A percentile compares a stretch with the other conserved stretches of the same genome.
Conservation (phyloP, 1,140 invertebrate genomes). For the Pogonomyrmex barbatus region DNA sequence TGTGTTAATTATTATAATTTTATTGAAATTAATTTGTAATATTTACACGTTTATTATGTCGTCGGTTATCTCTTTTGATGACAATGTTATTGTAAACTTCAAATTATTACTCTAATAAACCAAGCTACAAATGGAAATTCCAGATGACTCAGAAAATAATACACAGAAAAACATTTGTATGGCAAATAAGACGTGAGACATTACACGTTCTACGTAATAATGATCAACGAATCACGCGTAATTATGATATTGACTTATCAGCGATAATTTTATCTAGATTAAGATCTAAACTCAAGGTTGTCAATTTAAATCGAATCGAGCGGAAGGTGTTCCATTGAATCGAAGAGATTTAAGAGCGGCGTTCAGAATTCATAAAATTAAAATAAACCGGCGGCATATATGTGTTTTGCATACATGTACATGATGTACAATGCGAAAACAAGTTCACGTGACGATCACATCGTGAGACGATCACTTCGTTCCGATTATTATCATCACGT, state of each 20-base stretch:
- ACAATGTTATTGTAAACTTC: neutral
- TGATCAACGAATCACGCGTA: neutral
- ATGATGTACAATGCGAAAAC: neutral
- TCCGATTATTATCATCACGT: neutral
- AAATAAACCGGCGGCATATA: neutral
- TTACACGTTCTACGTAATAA: conserved; percentile 11
- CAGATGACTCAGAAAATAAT: neutral
- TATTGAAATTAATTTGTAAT: neutral
- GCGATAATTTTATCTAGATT: conserved; percentile 3
- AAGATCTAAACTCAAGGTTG: conserved; percentile 1
- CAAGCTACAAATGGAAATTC: neutral
- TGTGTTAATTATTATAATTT: neutral
- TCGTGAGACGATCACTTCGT: neutral
- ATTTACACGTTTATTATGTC: neutral
- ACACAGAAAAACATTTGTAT: neutral
- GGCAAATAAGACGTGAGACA: neutral
- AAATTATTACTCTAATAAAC: neutral
- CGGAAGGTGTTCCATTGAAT: neutral
- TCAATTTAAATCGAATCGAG: neutral
- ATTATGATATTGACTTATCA: conserved; percentile 7
- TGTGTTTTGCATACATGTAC: neutral
- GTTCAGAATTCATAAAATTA: neutral
- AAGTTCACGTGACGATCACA: neutral
- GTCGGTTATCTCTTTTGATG: neutral
- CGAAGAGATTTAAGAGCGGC: neutral